Percentiles rank a stretch among this genome's conserved stretches.
These are phyloP conservation scores for Ochropleura plecta DNA, from an alignment of 2,888 invertebrate species.

Conservation along the genomic window DNA sequence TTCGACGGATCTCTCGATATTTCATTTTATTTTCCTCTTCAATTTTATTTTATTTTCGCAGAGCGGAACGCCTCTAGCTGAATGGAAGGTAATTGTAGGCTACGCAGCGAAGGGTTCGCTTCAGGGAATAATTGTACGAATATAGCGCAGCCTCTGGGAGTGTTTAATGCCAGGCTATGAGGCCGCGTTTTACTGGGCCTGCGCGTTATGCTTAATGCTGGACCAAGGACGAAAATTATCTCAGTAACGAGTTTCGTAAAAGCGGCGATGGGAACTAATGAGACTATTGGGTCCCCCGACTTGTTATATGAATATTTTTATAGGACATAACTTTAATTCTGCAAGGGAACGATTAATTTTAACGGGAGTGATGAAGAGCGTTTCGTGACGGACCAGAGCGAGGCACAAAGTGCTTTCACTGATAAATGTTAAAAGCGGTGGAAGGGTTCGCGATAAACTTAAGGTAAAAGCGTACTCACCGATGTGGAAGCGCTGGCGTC, in stretches of 20 bases:
- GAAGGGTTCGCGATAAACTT: constrained; percentile 72
- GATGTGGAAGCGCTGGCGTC: constrained; percentile 71
- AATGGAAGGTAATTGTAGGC: constrained; percentile 89
- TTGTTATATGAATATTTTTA: constrained; percentile 87
- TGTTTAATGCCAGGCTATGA: constrained; percentile 88
- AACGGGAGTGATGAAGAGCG: constrained; percentile 75
- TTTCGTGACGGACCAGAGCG: constrained; percentile 54
- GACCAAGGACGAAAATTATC: constrained; percentile 89
- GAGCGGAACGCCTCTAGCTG: constrained; percentile 83
- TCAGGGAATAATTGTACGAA: constrained; percentile 89
- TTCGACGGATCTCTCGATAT: constrained; percentile 83
- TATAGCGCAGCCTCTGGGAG: constrained; percentile 87
- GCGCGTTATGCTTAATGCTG: constrained; percentile 84
- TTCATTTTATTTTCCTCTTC: constrained; percentile 87
- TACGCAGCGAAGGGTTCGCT: constrained; percentile 86
- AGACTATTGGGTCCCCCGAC: constrained; percentile 84
- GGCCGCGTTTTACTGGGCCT: constrained; percentile 81
- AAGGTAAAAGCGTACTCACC: constrained; percentile 81
- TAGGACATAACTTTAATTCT: constrained; percentile 86
- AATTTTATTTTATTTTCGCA: constrained; percentile 86
- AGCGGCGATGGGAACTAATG: constrained; percentile 87
- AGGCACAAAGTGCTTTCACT: constrained; percentile 70
- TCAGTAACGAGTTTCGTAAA: constrained; percentile 87
- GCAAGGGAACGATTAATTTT: constrained; percentile 84
- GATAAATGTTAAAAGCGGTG: constrained; percentile 75